phyloP scores from a whole-genome alignment of 2,797 vertebrate genomes.

The Toxotes lorentzi region DNA sequence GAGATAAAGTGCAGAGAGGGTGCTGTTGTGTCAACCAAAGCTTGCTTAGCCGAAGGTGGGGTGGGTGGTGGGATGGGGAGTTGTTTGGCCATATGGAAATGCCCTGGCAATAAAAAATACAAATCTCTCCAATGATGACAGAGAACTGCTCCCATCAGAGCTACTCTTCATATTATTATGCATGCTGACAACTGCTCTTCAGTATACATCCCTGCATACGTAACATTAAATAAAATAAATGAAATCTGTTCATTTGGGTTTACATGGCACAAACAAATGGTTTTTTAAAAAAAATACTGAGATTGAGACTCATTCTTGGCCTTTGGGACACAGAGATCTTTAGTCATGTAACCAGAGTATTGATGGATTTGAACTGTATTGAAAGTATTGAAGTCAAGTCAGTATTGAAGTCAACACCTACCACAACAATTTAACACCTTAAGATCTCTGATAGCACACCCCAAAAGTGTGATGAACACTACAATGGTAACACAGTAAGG shows the following conservation, averaged over 20 bases:
- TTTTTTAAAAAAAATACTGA: not conserved
- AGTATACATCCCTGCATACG: not conserved
- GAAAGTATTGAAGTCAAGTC: not conserved
- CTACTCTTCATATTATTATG: not conserved
- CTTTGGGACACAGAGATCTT: not conserved
- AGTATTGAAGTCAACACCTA: not conserved
- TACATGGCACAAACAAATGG: not conserved
- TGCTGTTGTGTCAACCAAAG: conserved; percentile 67
- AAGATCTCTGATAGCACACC: not conserved
- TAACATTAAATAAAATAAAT: not conserved
- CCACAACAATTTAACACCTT: not conserved
- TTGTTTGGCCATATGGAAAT: conserved; percentile 55
- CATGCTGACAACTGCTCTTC: conserved; percentile 1
- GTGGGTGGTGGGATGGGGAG: not conserved
- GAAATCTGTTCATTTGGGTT: not conserved
- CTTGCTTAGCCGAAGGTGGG: conserved; percentile 54
- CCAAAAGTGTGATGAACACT: not conserved
- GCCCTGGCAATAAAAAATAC: conserved; percentile 30
- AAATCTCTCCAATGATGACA: conserved; percentile 23
- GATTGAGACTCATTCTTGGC: not conserved
- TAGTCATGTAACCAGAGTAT: not conserved
- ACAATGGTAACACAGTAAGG: not conserved
- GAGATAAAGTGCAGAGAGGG: conserved; percentile 75
- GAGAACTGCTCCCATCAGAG: conserved; percentile 10
- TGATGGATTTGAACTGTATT: not conserved